Evolutionary conservation across 2,888 invertebrate genomes (phyloP).

Genomic region (Napeogenes inachia): DNA sequence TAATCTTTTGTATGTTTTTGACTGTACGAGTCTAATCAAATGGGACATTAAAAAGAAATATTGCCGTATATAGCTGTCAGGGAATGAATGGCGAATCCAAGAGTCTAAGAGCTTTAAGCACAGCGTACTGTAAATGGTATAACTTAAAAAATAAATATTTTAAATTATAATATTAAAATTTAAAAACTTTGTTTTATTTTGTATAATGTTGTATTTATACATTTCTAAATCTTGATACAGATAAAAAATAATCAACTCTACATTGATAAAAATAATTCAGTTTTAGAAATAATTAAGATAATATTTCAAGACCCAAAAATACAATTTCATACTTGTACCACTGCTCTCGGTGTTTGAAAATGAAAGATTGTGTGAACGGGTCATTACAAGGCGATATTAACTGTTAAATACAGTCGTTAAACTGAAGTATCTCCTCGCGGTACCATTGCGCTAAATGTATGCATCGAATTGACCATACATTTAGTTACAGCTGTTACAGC

Average conservation of each 20-base stretch:
- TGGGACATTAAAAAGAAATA: conserved; percentile 72
- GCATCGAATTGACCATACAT: conserved; percentile 11
- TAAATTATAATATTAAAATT: neutral
- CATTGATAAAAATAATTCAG: no score
- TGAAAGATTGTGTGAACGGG: conserved; percentile 36
- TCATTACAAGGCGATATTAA: conserved; percentile 30
- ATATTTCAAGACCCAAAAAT: neutral
- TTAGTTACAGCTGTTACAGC: neutral
- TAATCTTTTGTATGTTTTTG: conserved; percentile 60
- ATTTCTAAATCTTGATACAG: no score
- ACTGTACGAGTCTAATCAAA: conserved; percentile 66
- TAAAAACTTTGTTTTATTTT: neutral
- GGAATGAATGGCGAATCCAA: conserved; percentile 60
- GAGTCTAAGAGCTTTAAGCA: conserved; percentile 40
- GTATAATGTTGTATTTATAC: no score
- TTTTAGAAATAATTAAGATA: neutral
- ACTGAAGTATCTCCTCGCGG: conserved; percentile 25
- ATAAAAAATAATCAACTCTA: no score
- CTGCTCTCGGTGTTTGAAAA: conserved; percentile 16
- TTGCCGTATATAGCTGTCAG: conserved; percentile 67
- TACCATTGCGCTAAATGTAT: conserved; percentile 11
- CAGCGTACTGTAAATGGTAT: conserved; percentile 26
- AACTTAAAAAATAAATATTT: conserved; percentile 20
- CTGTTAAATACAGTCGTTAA: conserved; percentile 29
- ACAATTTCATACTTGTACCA: conserved; percentile 13